These are phyloP conservation scores for Hipparchia sbordonii DNA, from an alignment of 2,888 invertebrate species.

Conservation along the genomic window DNA sequence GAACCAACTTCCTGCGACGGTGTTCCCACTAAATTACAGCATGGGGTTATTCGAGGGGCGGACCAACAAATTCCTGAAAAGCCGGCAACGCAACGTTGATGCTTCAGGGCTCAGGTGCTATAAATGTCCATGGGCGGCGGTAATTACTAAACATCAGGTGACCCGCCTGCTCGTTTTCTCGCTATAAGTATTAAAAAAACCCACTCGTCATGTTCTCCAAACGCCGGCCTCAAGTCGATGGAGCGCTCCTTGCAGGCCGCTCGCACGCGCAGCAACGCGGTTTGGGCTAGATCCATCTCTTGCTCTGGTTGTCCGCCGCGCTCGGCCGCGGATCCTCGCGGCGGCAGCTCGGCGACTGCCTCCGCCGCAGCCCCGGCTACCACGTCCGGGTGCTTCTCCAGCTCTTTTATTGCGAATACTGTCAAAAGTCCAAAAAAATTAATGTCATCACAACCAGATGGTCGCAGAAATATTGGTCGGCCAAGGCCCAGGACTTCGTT, in stretches of 20 bases:
- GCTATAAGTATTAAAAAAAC: conserved; percentile 25
- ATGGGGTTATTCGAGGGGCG: no score
- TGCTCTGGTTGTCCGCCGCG: conserved; percentile 46
- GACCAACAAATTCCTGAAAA: no score
- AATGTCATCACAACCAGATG: no score
- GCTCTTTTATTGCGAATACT: conserved; percentile 86
- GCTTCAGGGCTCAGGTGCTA: no score
- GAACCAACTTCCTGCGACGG: no score
- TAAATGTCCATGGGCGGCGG: no score
- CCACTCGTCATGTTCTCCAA: conserved; percentile 88
- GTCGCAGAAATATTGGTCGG: no score
- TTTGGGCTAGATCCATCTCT: conserved; percentile 82
- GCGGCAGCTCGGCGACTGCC: conserved; percentile 81
- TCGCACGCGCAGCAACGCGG: conserved; percentile 84
- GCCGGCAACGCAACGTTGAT: no score
- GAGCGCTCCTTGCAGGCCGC: conserved; percentile 84
- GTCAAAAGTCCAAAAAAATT: conserved; percentile 13
- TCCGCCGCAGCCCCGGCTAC: conserved; percentile 52
- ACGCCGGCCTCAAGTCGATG: conserved; percentile 86
- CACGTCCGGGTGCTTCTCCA: conserved; percentile 86
- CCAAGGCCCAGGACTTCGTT: no score
- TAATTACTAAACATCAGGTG: not conserved
- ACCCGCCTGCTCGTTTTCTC: not conserved
- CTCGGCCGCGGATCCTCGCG: conserved; percentile 57
- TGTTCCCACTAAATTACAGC: no score